Evolutionary conservation across 2,113 vertebrate genomes (phyloP).

Genomic region (Neolamprologus devosi): DNA sequence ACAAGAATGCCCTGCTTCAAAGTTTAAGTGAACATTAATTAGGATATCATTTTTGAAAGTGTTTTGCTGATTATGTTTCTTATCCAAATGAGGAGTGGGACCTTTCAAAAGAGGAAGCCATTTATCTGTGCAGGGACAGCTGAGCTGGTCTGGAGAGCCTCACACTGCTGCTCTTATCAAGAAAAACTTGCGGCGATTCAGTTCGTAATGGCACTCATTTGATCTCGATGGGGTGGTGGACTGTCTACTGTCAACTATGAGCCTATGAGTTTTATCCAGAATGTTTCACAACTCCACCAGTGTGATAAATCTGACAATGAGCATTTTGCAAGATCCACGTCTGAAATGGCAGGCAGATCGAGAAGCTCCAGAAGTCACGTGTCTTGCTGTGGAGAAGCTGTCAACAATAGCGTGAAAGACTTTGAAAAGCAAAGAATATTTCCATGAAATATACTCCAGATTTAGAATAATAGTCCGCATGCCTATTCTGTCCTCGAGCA

Average conservation of each 20-base stretch:
- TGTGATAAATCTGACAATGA: conserved; percentile 19
- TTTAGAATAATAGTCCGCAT: conserved; percentile 42
- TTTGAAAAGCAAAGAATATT: conserved; percentile 35
- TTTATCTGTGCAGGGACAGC: conserved; percentile 60
- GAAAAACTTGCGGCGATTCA: conserved; percentile 41
- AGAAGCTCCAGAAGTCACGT: conserved; percentile 18
- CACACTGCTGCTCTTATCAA: conserved; percentile 59
- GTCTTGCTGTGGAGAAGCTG: conserved; percentile 31
- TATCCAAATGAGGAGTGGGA: conserved; percentile 59
- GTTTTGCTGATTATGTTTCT: conserved; percentile 50
- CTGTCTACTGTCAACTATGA: conserved; percentile 53
- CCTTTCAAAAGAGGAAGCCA: conserved; percentile 64
- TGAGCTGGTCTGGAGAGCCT: conserved; percentile 62
- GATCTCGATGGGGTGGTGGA: conserved; percentile 44
- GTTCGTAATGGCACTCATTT: conserved; percentile 40
- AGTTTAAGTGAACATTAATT: conserved; percentile 33
- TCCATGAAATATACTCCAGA: conserved; percentile 59
- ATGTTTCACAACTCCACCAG: conserved; percentile 26
- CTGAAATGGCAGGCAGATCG: neutral
- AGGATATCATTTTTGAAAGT: conserved; percentile 33
- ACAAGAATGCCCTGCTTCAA: conserved; percentile 21
- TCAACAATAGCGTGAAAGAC: conserved; percentile 51
- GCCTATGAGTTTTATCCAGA: conserved; percentile 19
- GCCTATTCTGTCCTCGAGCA: conserved; percentile 36
- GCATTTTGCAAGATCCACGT: conserved; percentile 37